A percentile compares a stretch with the other conserved stretches of the same genome.
Evolutionary conservation across 2,113 vertebrate species (phyloP).

Genomic region (Solea solea): DNA sequence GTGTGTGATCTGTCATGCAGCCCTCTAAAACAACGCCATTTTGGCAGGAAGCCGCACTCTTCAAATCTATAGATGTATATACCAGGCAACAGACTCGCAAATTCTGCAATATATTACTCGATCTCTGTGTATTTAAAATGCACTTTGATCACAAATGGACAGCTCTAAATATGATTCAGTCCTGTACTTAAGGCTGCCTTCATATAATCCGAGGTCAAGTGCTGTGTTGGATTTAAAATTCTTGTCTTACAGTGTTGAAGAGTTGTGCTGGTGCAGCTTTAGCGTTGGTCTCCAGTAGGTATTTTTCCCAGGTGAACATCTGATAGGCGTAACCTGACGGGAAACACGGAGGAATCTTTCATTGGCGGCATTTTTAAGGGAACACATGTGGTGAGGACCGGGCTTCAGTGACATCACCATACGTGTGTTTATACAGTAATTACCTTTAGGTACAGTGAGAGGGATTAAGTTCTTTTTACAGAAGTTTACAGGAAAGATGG

Average conservation of each 20-base stretch:
- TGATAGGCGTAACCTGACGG: conserved; percentile 83
- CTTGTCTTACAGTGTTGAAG: conserved; percentile 88
- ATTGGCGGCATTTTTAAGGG: no score
- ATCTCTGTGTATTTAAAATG: no score
- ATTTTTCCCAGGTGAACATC: conserved; percentile 88
- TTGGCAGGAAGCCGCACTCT: no score
- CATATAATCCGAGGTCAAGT: not conserved
- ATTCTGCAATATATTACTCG: no score
- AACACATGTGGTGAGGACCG: not conserved
- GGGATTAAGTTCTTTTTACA: conserved; percentile 89
- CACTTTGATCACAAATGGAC: no score
- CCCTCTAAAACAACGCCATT: no score
- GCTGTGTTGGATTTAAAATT: not conserved
- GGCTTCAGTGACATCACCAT: not conserved
- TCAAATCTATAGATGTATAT: no score
- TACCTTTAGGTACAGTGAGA: conserved; percentile 89
- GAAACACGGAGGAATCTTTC: not conserved
- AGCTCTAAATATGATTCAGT: no score
- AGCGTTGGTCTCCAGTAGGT: conserved; percentile 85
- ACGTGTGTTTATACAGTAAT: not conserved
- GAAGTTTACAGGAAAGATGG: conserved; percentile 89
- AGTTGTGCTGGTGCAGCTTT: conserved; percentile 85
- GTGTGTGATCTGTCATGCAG: no score
- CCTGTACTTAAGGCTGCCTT: no score
- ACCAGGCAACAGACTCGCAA: no score